Evolutionary conservation across 2,113 vertebrate genomes (phyloP).

Genomic region (Paramormyrops kingsleyae): DNA sequence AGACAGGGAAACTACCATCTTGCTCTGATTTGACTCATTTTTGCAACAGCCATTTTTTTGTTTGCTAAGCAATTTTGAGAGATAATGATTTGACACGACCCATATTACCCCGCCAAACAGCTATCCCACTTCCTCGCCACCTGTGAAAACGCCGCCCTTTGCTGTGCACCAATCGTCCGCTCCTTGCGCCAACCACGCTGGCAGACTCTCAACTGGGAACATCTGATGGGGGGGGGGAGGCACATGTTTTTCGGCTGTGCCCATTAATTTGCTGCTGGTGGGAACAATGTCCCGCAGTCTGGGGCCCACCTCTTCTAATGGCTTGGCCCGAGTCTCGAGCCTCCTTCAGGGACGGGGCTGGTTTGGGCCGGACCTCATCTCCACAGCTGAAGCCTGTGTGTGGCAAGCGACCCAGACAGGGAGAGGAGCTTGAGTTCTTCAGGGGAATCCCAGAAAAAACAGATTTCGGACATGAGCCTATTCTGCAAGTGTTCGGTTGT

Average conservation of each 20-base stretch:
- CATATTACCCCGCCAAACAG: neutral
- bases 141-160: neutral
- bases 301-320: constrained; percentile 26
- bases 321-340: constrained; percentile 20
- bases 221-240: constrained; percentile 3
- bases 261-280: constrained; percentile 27
- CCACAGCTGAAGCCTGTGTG: constrained; percentile 29
- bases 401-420: constrained; percentile 16
- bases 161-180: neutral
- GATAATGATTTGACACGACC: neutral
- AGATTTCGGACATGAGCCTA: neutral
- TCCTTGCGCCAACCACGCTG: neutral
- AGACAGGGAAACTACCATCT: too few species aligned
- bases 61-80: neutral
- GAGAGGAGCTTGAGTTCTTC: neutral
- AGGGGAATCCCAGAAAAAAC: constrained; percentile 13
- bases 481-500: neutral
- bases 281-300: constrained; percentile 30
- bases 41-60: neutral
- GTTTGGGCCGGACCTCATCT: constrained; percentile 26
- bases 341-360: constrained; percentile 27
- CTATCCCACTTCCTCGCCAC: neutral
- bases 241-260: constrained; percentile 22
- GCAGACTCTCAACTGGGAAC: constrained; percentile 5
- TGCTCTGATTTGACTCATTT: neutral